Base-by-base conservation (phyloP, 2,113 vertebrate genomes). In the Pungitius pungitius region DNA sequence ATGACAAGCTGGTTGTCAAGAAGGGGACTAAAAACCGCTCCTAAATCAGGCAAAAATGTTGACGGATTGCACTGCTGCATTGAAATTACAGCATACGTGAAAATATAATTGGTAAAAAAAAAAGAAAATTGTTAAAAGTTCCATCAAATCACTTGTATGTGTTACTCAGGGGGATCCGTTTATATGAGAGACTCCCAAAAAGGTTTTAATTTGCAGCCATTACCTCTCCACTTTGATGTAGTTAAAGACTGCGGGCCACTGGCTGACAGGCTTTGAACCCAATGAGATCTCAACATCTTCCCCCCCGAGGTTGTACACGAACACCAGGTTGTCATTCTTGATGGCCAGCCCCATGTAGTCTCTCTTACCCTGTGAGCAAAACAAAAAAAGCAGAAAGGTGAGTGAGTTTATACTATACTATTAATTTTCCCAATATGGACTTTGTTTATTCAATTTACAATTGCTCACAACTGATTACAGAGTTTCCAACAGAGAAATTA, bases 191-290 rank as follows among this genome's bases (percentile, higher is more conserved):
- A n/a, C n/a, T 30, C 9, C 15, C 11, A 27, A 20, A 55, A 22
- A 27, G 10, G 30, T 30, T 27, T 42, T 43, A 3, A 20, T n/a
- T 12, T 26, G 40, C 43, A 14, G 8, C 45, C 1, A 20, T 59
- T 94, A 99, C 97, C 97, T 96, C 88, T 99, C 98, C 56, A 97
- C 94, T 95, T 96, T 98, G 87, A 99, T 90, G 67, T 95, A 95
- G 90, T 96, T 99, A 91, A 99, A 99, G 83, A 98, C 93, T 6
- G 95, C 93, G 10, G 97, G 97, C 97, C 97, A 99, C 35, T 96
- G 95, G 82, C 96, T 99, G 83, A 99, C 92, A 8, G 98, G 96
- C 75, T 97, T 99, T 63, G 97, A 97, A 55, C 96, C 93, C 77
- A 99, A 89, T 0, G 96, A 93, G 87, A 99, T 97, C 85, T 99